Conservation (phyloP, 1,140 invertebrate genomes). For the Hyles vespertilio region DNA sequence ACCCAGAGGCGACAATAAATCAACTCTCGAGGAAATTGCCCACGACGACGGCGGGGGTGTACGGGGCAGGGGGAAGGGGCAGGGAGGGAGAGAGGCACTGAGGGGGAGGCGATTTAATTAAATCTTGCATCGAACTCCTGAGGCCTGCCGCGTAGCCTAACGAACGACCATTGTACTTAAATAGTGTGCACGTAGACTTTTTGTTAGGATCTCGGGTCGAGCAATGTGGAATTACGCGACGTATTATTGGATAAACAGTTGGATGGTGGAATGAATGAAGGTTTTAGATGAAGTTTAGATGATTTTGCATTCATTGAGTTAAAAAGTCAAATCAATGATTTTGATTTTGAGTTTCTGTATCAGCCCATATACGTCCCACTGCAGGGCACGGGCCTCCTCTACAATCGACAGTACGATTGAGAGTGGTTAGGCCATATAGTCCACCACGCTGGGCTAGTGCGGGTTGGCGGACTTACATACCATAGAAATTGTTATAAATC, state of each 20-base stretch:
- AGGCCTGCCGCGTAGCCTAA: constrained; percentile 62
- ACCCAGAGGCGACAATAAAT: constrained; percentile 77
- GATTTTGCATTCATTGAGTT: not conserved
- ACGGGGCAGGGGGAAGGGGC: constrained; percentile 12
- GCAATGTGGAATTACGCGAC: constrained; percentile 13
- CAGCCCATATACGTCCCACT: too few species aligned
- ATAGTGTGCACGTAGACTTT: constrained; percentile 69
- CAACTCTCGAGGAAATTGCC: constrained; percentile 76
- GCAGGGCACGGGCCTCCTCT: too few species aligned
- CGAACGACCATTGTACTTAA: constrained; percentile 73
- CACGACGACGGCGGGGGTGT: constrained; percentile 46
- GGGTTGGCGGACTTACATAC: too few species aligned
- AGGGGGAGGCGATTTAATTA: constrained; percentile 63
- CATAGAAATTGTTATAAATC: too few species aligned
- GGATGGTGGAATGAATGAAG: not conserved
- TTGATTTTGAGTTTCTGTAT: too few species aligned
- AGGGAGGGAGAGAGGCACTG: constrained; percentile 6
- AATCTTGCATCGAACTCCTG: constrained; percentile 73
- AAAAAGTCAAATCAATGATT: too few species aligned
- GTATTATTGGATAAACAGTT: not conserved
- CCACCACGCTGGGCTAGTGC: too few species aligned
- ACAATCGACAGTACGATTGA: too few species aligned
- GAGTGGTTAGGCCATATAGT: too few species aligned
- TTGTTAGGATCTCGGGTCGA: constrained; percentile 38
- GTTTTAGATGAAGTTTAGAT: constrained; percentile 1